These are phyloP conservation scores for Mormyrus proboscirostris DNA, from an alignment of 2,797 vertebrate species.

Conservation along the genomic window DNA sequence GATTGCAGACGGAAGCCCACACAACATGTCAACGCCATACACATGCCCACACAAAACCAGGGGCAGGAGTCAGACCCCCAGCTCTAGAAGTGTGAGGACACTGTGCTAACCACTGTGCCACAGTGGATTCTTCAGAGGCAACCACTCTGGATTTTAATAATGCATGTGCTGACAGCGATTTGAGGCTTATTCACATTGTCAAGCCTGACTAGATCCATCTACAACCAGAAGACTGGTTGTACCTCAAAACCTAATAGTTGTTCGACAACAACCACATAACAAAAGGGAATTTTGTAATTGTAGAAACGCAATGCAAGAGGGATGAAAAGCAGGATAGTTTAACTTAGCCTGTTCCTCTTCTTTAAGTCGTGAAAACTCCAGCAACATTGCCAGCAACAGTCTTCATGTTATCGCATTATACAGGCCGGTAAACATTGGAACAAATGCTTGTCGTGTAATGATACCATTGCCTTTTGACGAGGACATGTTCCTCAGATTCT, in stretches of 20 bases:
- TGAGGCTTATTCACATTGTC: constrained; percentile 1
- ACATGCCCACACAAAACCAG: not conserved
- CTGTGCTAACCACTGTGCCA: not conserved
- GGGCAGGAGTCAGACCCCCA: not conserved
- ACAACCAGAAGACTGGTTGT: not conserved
- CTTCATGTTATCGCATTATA: not conserved
- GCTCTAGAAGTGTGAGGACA: not conserved
- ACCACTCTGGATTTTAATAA: not conserved
- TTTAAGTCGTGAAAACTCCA: not conserved
- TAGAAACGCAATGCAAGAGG: not conserved
- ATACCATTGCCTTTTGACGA: not conserved
- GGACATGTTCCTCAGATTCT: not conserved
- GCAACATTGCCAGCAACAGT: not conserved
- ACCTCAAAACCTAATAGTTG: not conserved
- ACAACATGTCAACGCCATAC: not conserved
- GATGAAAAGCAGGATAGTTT: not conserved
- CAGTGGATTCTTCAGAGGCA: not conserved
- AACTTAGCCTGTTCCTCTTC: not conserved
- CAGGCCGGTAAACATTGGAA: not conserved
- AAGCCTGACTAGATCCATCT: not conserved
- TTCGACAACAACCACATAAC: not conserved
- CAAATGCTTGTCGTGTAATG: not conserved
- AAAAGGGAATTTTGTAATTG: not conserved
- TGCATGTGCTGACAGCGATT: not conserved
- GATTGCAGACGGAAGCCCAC: not conserved